phyloP scores from a whole-genome alignment of 2,113 vertebrate species.

The Corythoichthys intestinalis region DNA sequence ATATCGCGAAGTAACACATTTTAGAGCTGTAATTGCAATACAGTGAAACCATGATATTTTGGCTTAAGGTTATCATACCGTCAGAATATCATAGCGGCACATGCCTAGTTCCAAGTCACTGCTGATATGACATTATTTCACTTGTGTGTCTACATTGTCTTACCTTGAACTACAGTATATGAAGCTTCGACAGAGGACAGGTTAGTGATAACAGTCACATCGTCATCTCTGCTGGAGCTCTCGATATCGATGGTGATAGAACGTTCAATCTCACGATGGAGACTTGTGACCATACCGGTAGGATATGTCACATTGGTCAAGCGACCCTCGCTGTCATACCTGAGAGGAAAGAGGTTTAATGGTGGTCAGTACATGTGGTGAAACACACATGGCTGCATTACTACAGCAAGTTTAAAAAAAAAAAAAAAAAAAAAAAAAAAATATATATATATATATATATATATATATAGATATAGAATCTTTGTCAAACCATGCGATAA shows the following conservation, averaged over 20 bases:
- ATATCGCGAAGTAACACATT: too few species aligned
- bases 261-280: slow-evolving; percentile 97
- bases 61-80: too few species aligned
- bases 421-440: too few species aligned
- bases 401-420: neutral
- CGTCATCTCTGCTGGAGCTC: slow-evolving; percentile 96
- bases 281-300: slow-evolving; percentile 94
- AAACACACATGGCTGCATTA: neutral
- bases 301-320: slow-evolving; percentile 97
- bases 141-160: slow-evolving; percentile 7
- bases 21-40: too few species aligned
- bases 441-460: too few species aligned
- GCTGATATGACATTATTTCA: neutral
- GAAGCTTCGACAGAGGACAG: slow-evolving; percentile 96
- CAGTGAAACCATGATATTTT: too few species aligned
- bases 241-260: slow-evolving; percentile 98
- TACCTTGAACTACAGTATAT: slow-evolving; percentile 98
- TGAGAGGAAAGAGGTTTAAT: slow-evolving; percentile 44
- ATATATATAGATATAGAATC: neutral
- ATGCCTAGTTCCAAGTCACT: neutral
- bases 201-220: slow-evolving; percentile 97
- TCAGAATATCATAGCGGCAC: too few species aligned
- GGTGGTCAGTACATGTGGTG: neutral
- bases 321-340: slow-evolving; percentile 96
- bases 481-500: neutral